Evolutionary conservation across 2,888 invertebrate species (phyloP).

Genomic region (Matsumyia berberina): DNA sequence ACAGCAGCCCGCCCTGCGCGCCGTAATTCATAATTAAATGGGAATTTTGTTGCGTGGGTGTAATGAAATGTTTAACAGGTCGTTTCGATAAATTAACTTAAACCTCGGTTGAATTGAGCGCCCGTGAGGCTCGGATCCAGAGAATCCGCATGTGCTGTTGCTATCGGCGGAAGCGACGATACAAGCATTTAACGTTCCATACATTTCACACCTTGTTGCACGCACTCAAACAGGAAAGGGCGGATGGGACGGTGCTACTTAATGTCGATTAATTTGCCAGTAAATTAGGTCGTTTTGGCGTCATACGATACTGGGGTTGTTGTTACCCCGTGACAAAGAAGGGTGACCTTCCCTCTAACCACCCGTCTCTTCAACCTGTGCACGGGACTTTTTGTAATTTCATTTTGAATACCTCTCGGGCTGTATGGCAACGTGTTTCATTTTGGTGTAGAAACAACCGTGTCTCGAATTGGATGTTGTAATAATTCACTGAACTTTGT

Average conservation of each 20-base stretch:
- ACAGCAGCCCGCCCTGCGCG: too few species aligned
- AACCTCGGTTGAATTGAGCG: slow-evolving; percentile 41
- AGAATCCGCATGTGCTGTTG: slow-evolving; percentile 7
- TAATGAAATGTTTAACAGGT: slow-evolving; percentile 54
- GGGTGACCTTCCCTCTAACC: slow-evolving; percentile 3
- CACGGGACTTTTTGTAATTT: slow-evolving; percentile 15
- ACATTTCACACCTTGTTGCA: slow-evolving; percentile 74
- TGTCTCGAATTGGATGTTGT: slow-evolving; percentile 4
- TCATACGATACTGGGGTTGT: slow-evolving; percentile 16
- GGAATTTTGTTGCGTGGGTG: slow-evolving; percentile 22
- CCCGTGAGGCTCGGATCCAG: slow-evolving; percentile 11
- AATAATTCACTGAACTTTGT: slow-evolving; percentile 41
- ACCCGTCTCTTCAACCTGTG: neutral
- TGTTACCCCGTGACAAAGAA: slow-evolving; percentile 4
- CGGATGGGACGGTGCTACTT: slow-evolving; percentile 23
- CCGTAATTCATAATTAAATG: slow-evolving; percentile 32
- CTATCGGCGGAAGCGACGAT: slow-evolving; percentile 4
- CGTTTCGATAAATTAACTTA: slow-evolving; percentile 66
- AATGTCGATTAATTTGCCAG: slow-evolving; percentile 65
- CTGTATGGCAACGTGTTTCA: slow-evolving; percentile 15
- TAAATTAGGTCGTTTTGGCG: slow-evolving; percentile 56
- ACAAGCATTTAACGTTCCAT: slow-evolving; percentile 20
- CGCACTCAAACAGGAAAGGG: slow-evolving; percentile 8
- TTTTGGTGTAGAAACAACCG: neutral
- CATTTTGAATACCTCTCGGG: slow-evolving; percentile 8